These are phyloP conservation scores for Xiphydria camelus DNA, from an alignment of 2,888 invertebrate species.

Conservation along the genomic window DNA sequence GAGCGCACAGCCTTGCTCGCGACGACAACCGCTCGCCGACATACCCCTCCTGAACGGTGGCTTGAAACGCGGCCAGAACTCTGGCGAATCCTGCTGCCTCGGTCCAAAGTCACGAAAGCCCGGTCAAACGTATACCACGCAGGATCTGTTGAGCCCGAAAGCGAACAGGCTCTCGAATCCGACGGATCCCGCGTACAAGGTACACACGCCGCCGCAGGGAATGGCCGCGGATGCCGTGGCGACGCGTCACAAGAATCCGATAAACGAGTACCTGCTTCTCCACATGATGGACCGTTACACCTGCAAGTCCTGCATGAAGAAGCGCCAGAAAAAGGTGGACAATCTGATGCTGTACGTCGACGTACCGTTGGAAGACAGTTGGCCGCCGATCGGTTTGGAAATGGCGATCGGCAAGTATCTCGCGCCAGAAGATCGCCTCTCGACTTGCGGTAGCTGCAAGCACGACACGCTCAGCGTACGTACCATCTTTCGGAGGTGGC, in stretches of 20 bases:
- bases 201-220: conserved; percentile 25
- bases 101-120: conserved; percentile 16
- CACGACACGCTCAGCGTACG: conserved; percentile 36
- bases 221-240: background rate
- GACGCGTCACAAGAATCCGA: conserved; percentile 29
- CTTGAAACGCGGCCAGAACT: conserved; percentile 6
- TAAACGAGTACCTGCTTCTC: conserved; percentile 41
- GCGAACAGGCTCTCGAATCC: conserved; percentile 22
- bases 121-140: conserved; percentile 20
- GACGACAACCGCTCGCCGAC: conserved; percentile 35
- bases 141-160: conserved; percentile 25
- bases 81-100: conserved; percentile 2
- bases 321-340: conserved; percentile 40
- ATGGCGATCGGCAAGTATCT: conserved; percentile 37
- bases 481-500: conserved; percentile 37
- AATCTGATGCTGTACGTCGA: conserved; percentile 46
- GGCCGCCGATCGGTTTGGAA: conserved; percentile 24
- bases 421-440: conserved; percentile 37
- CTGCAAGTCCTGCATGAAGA: conserved; percentile 38
- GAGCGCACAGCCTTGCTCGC: conserved; percentile 25
- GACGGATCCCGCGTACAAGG: conserved; percentile 16
- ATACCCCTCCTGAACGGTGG: conserved; percentile 30
- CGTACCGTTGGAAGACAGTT: conserved; percentile 29
- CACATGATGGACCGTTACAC: conserved; percentile 42
- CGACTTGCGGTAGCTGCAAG: conserved; percentile 41